A percentile compares a stretch with the other conserved stretches of the same genome.
phyloP scores from a whole-genome alignment of 2,797 vertebrate genomes.

The Odontamblyopus lacepedii region DNA sequence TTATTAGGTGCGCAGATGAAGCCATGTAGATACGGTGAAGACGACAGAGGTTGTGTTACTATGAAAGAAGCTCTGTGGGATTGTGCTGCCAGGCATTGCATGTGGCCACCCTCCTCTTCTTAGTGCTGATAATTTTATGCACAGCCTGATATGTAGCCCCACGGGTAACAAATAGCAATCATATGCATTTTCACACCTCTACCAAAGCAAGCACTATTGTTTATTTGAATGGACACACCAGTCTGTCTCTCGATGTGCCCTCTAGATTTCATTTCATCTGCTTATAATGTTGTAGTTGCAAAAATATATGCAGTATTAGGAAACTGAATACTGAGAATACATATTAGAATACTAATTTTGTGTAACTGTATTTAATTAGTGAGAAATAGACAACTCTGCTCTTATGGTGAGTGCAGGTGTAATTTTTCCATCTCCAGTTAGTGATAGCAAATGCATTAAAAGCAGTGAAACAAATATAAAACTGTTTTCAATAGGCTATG shows the following conservation, averaged over 20 bases:
- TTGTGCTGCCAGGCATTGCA: background rate
- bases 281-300: too few relatives aligned
- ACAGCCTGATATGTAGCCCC: background rate
- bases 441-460: too few relatives aligned
- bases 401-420: too few relatives aligned
- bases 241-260: background rate
- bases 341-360: too few relatives aligned
- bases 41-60: background rate
- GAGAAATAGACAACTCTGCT: too few relatives aligned
- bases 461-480: too few relatives aligned
- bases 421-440: too few relatives aligned
- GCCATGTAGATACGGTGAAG: background rate
- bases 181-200: background rate
- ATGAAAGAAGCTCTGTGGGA: background rate
- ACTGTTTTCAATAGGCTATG: too few relatives aligned
- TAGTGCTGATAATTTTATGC: background rate
- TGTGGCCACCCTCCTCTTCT: background rate
- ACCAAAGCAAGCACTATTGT: background rate
- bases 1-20: slow-evolving; percentile 19
- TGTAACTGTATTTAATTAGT: too few relatives aligned
- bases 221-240: background rate
- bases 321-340: too few relatives aligned
- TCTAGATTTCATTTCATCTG: background rate
- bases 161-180: background rate
- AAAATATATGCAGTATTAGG: too few relatives aligned